Evolutionary conservation across 1,140 invertebrate species (phyloP).

Genomic region (Matsumurasca onukii): DNA sequence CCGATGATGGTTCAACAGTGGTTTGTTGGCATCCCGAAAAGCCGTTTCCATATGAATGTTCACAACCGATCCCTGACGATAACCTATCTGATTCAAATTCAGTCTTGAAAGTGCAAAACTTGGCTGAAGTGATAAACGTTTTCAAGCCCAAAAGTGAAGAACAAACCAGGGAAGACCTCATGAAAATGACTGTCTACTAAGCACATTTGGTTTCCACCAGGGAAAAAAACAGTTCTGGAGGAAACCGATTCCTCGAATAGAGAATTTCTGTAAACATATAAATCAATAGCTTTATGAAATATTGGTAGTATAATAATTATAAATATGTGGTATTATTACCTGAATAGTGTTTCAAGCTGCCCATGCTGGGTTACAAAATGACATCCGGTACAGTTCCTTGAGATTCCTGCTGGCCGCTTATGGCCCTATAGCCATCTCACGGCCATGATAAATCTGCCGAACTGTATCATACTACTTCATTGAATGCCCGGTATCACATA

Average conservation of each 20-base stretch:
- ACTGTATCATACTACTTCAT: no score
- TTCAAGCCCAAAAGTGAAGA: conserved; percentile 64
- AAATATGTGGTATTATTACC: no score
- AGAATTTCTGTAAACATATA: conserved; percentile 70
- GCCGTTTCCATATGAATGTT: conserved; percentile 81
- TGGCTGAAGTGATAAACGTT: conserved; percentile 59
- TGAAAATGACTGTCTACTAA: conserved; percentile 76
- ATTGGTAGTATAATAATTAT: no score
- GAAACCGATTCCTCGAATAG: conserved; percentile 68
- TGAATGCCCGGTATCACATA: no score
- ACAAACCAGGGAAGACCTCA: conserved; percentile 64
- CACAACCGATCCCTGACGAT: conserved; percentile 66
- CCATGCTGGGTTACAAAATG: no score
- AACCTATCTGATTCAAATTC: conserved; percentile 46
- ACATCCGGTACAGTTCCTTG: no score
- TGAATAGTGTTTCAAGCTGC: no score
- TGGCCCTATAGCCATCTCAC: no score
- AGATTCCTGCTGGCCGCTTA: no score
- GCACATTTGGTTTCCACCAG: conserved; percentile 75
- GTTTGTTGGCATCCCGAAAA: conserved; percentile 85
- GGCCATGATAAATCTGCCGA: no score
- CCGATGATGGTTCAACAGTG: conserved; percentile 71
- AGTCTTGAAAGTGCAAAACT: conserved; percentile 63
- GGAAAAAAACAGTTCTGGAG: conserved; percentile 58
- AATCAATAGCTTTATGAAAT: no score